Evolutionary conservation across 2,888 invertebrate genomes (phyloP).

Genomic region (Camponotus fellah): DNA sequence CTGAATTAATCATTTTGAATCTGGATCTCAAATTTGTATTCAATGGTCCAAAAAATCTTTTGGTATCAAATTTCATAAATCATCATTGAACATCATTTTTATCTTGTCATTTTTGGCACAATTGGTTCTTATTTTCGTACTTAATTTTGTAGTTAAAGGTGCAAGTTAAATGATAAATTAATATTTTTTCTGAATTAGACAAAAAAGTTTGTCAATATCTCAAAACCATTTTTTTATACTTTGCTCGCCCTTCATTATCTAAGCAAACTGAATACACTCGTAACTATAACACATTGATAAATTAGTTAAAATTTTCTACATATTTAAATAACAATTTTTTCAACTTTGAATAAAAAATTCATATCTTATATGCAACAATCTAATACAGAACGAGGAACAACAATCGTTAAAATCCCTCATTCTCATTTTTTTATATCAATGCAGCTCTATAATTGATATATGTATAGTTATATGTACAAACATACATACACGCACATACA

Average conservation of each 20-base stretch:
- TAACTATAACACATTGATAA: background rate
- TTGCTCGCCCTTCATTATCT: background rate
- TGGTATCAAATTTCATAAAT: no score
- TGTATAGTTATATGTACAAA: constrained; percentile 22
- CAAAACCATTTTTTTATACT: background rate
- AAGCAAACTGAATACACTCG: background rate
- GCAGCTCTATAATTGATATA: constrained; percentile 23
- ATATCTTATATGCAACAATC: constrained; percentile 44
- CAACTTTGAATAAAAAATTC: constrained; percentile 14
- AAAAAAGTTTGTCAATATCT: background rate
- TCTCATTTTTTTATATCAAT: constrained; percentile 14
- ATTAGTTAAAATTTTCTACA: constrained; percentile 8
- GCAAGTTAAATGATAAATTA: background rate
- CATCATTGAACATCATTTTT: no score
- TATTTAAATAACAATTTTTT: background rate
- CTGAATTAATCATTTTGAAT: no score
- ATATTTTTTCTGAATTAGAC: background rate
- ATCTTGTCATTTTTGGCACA: no score
- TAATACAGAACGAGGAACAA: constrained; percentile 38
- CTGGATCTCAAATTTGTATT: no score
- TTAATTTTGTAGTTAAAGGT: no score
- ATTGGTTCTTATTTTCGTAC: no score
- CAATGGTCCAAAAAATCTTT: no score
- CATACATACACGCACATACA: background rate
- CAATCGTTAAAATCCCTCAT: constrained; percentile 38